Percentiles rank a stretch among this genome's conserved stretches.
phyloP scores from a whole-genome alignment of 1,140 invertebrate species.

The Bombyx mandarina region DNA sequence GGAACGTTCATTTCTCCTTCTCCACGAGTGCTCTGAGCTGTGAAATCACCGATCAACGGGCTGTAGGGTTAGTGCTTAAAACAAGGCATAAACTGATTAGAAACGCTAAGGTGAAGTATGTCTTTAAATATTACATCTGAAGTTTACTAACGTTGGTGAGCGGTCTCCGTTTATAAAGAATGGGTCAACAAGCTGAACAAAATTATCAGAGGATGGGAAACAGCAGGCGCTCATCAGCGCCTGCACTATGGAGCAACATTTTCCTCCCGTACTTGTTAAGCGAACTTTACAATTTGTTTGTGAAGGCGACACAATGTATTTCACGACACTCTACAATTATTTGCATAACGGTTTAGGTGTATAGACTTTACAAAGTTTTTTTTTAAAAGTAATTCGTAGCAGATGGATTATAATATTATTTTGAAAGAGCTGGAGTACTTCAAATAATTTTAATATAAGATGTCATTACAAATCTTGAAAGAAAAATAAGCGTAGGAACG shows the following conservation, averaged over 20 bases:
- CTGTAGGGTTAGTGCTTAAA: constrained; percentile 60
- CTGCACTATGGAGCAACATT: constrained; percentile 39
- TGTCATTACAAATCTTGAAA: background rate
- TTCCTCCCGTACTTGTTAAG: background rate
- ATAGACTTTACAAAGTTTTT: too few species aligned
- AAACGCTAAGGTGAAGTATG: constrained; percentile 45
- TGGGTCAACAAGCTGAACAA: constrained; percentile 42
- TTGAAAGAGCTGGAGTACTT: background rate
- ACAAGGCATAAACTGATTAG: constrained; percentile 26
- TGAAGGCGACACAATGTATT: too few species aligned
- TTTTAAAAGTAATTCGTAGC: background rate
- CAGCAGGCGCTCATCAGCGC: constrained; percentile 52
- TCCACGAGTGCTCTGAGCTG: constrained; percentile 75
- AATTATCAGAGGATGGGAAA: constrained; percentile 48
- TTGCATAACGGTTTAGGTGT: too few species aligned
- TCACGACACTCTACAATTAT: too few species aligned
- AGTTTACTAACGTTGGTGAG: constrained; percentile 56
- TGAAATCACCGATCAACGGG: constrained; percentile 62
- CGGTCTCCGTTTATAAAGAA: constrained; percentile 38
- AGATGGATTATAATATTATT: constrained; percentile 1
- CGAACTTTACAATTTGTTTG: background rate
- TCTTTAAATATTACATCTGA: constrained; percentile 21
- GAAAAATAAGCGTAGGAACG: background rate
- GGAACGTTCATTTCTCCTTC: constrained; percentile 74
- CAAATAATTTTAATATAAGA: background rate